Base-by-base conservation (phyloP, 2,113 vertebrate genomes). In the Potamarius usumacintae region DNA sequence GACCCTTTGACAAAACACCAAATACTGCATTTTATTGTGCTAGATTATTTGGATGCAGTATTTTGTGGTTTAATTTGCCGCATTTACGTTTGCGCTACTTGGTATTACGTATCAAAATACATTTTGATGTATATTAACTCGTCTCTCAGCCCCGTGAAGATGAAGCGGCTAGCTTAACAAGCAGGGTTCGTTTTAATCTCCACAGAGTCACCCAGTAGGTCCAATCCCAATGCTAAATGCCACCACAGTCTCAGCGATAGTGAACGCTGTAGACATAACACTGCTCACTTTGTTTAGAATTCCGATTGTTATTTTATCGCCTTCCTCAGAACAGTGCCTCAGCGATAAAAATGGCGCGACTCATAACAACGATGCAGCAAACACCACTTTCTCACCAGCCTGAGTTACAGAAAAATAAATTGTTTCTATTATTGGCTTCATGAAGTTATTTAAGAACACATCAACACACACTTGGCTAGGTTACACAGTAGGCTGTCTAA, bases 251-350 rank as follows among this genome's bases (percentile, higher is more conserved):
- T 25, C 42, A 34, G 78, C 53, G 80, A 89, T 82, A 89, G 67
- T 7, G 25, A 42, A 55, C 1, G 15, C 25, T 25, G 57, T 77
- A 89, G 89, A 89, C 89, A 89, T 82, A 89, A 89, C 89, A 89
- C 83, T 1, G 34, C 34, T 55, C 60, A 27, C 52, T 86, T 82
- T 87, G 83, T 89, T 89, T 89, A 58, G 67, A 74, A 82, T 89
- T 87, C 82, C 78, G 10, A 67, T 69, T 83, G 87, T 84, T 74
- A 55, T 86, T 89, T 89, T 89, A 86, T 89, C 88, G 65, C 69
- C n/a, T 67, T 42, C 69, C 80, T 85, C 50, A 69, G 69, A 87
- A 87, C 25, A 58, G 67, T 8, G 67, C 67, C 57, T 12, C n/a
- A 22, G 14, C 17, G 72, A 83, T 87, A 76, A 72, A 82, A 74